A percentile compares a stretch with the other conserved stretches of the same genome.
phyloP scores from a whole-genome alignment of 2,113 vertebrate genomes.

The Dicrurus megarhynchus region DNA sequence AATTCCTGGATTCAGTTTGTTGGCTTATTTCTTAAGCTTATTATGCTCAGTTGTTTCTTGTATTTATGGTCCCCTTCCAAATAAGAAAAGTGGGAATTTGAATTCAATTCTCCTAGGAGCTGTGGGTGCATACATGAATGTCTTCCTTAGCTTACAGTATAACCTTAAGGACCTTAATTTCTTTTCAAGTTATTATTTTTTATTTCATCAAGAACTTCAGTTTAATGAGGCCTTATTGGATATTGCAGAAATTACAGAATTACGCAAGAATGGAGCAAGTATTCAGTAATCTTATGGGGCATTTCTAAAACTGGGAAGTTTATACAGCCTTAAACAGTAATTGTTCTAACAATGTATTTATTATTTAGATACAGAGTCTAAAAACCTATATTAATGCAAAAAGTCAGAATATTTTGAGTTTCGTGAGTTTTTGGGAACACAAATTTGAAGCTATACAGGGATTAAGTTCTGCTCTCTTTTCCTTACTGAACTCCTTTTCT shows the following conservation, averaged over 20 bases:
- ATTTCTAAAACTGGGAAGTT: neutral
- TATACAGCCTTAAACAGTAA: neutral
- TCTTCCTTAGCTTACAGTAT: neutral
- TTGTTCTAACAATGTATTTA: neutral
- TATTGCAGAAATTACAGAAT: neutral
- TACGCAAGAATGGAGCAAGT: neutral
- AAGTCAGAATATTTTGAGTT: neutral
- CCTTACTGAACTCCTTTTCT: neutral
- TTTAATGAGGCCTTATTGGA: neutral
- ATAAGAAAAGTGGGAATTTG: neutral
- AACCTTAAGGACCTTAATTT: neutral
- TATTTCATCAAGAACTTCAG: neutral
- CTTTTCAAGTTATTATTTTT: neutral
- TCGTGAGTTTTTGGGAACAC: neutral
- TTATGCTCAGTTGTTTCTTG: neutral
- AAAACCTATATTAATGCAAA: neutral
- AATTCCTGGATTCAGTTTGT: neutral
- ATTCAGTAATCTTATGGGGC: neutral
- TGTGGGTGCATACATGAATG: neutral
- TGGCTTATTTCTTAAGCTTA: neutral
- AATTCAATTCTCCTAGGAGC: neutral
- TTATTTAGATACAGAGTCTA: neutral
- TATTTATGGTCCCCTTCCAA: neutral
- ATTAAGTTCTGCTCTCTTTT: neutral
- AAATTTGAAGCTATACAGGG: neutral